Evolutionary conservation across 1,140 invertebrate species (phyloP).

Genomic region (Drosophila elegans): DNA sequence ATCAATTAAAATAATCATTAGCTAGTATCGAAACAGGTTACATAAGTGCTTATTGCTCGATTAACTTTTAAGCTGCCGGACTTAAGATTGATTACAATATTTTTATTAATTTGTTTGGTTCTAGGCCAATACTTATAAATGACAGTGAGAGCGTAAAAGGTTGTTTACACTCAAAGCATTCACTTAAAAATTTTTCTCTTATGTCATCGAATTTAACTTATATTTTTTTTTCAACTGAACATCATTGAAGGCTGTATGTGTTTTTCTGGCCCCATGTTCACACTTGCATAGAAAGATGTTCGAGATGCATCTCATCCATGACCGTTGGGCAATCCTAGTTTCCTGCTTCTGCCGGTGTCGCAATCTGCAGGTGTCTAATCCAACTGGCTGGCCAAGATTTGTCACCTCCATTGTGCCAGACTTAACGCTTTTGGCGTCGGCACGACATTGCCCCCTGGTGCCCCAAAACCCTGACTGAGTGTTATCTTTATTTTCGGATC

Average conservation of each 20-base stretch:
- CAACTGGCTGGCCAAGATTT: conserved; percentile 47
- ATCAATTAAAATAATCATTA: conserved; percentile 20
- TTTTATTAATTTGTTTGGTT: background rate
- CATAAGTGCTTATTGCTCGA: conserved; percentile 9
- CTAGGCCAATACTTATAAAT: background rate
- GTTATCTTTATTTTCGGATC: conserved; percentile 46
- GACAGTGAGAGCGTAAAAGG: background rate
- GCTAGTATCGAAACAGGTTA: conserved; percentile 10
- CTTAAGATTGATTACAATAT: background rate
- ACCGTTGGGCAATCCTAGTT: conserved; percentile 24
- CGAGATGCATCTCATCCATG: conserved; percentile 31
- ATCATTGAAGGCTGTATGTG: no score
- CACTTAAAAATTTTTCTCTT: background rate
- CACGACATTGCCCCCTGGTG: conserved; percentile 39
- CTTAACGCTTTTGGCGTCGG: conserved; percentile 24
- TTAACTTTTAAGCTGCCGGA: background rate
- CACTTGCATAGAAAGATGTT: conserved; percentile 10
- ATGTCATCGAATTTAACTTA: background rate
- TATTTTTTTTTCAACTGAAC: no score
- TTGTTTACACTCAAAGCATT: background rate
- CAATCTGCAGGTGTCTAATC: conserved; percentile 48
- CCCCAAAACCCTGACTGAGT: conserved; percentile 10
- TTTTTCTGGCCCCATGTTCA: conserved; percentile 6
- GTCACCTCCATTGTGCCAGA: conserved; percentile 43
- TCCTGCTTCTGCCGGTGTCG: conserved; percentile 22